Conservation (phyloP, 2,888 invertebrate species). For the Idaea aversata region DNA sequence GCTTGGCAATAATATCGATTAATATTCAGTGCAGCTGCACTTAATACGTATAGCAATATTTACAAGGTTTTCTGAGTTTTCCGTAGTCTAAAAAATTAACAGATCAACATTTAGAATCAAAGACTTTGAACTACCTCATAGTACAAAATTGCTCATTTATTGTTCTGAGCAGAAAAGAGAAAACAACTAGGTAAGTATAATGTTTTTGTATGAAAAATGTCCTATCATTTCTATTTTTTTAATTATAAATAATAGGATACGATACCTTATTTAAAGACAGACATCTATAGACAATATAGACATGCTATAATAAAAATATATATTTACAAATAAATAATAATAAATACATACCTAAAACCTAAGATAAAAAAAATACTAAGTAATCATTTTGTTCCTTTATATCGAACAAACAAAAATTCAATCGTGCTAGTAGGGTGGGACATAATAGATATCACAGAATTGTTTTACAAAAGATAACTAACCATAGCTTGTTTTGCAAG, state of each 20-base stretch:
- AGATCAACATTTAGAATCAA: too few species aligned
- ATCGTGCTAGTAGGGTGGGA: background rate
- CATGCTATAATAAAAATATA: background rate
- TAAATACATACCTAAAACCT: background rate
- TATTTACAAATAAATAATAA: background rate
- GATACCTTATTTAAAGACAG: background rate
- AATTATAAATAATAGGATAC: too few species aligned
- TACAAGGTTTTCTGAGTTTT: too few species aligned
- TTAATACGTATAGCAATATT: too few species aligned
- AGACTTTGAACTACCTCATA: too few species aligned
- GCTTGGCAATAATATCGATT: background rate
- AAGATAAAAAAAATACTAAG: background rate
- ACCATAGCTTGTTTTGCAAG: conserved; percentile 1
- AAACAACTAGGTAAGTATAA: too few species aligned
- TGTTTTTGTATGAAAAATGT: too few species aligned
- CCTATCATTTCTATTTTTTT: too few species aligned
- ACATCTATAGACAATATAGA: background rate
- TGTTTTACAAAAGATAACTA: conserved; percentile 6
- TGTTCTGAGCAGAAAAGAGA: too few species aligned
- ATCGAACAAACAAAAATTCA: background rate
- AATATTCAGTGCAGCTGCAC: background rate
- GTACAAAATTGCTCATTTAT: too few species aligned
- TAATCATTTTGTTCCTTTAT: background rate
- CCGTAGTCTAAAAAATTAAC: too few species aligned
- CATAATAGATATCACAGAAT: background rate